phyloP scores from a whole-genome alignment of 2,888 invertebrate species.

The Caenorhabditis sinica region DNA sequence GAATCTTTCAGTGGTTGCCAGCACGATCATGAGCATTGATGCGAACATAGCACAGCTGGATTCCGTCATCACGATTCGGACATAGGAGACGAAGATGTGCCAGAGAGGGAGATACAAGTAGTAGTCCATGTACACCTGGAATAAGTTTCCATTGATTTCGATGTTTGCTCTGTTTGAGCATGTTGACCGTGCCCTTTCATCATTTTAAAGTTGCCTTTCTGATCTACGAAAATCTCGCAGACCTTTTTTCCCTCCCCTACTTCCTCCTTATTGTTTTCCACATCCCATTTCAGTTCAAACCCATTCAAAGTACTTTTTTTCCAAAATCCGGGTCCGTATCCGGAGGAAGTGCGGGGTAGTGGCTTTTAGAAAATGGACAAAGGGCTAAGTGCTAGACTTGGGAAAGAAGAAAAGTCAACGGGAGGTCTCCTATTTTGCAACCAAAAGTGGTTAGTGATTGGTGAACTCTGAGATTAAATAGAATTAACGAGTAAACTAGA shows the following conservation, averaged over 20 bases:
- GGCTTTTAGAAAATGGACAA: slow-evolving; percentile 12
- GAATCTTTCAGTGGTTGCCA: slow-evolving; percentile 81
- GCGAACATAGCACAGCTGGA: slow-evolving; percentile 81
- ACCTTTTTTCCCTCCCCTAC: not conserved
- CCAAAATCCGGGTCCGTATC: slow-evolving; percentile 19
- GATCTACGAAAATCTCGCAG: not conserved
- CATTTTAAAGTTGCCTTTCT: too few relatives aligned
- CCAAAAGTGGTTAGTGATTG: slow-evolving; percentile 24
- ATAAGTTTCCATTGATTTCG: not conserved
- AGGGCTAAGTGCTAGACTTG: slow-evolving; percentile 23
- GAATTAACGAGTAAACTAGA: slow-evolving; percentile 10
- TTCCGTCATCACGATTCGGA: slow-evolving; percentile 73
- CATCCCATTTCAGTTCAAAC: slow-evolving; percentile 16
- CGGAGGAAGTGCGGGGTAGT: slow-evolving; percentile 26
- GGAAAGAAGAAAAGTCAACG: not conserved
- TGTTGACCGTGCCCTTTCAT: not conserved
- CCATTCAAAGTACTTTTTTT: not conserved
- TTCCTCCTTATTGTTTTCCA: not conserved
- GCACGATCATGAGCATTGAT: slow-evolving; percentile 81
- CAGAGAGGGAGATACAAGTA: slow-evolving; percentile 79
- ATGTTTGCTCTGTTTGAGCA: too few relatives aligned
- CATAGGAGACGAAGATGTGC: slow-evolving; percentile 79
- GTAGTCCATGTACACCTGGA: slow-evolving; percentile 81
- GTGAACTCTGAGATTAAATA: slow-evolving; percentile 4
- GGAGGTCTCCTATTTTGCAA: slow-evolving; percentile 8